Evolutionary conservation across 2,113 vertebrate genomes (phyloP).

Genomic region (Epinephelus fuscoguttatus): DNA sequence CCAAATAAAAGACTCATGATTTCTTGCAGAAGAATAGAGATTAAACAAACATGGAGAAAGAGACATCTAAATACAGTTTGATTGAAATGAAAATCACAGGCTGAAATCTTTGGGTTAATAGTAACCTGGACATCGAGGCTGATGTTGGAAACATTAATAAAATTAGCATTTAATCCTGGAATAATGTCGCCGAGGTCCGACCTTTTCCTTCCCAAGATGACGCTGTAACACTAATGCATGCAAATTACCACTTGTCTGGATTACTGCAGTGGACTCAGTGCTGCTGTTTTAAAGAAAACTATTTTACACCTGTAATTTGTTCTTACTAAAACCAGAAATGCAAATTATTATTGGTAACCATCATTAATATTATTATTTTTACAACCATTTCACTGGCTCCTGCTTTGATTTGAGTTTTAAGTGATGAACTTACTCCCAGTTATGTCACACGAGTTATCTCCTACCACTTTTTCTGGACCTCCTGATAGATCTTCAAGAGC

Average conservation of each 20-base stretch:
- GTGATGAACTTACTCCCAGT: not conserved
- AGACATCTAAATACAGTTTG: not conserved
- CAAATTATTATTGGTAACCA: not conserved
- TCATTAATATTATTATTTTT: not conserved
- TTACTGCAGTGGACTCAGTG: constrained; percentile 13
- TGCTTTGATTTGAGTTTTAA: not conserved
- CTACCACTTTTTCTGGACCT: not conserved
- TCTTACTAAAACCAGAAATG: constrained; percentile 24
- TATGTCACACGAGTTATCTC: not conserved
- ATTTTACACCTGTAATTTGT: constrained; percentile 47
- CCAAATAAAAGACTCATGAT: constrained; percentile 4
- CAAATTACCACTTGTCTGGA: constrained; percentile 52
- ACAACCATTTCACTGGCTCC: not conserved
- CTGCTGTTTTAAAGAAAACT: constrained; percentile 22
- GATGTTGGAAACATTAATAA: constrained; percentile 34
- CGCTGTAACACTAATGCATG: constrained; percentile 50
- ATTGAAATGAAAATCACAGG: constrained; percentile 14
- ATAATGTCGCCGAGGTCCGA: constrained; percentile 34
- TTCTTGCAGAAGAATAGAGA: not conserved
- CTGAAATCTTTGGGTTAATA: constrained; percentile 26
- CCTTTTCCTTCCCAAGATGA: constrained; percentile 21
- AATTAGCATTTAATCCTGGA: constrained; percentile 48
- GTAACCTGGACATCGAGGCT: constrained; percentile 23
- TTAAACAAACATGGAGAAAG: not conserved
- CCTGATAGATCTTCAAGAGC: not conserved